Base-by-base conservation (phyloP, 2,113 vertebrate species). In the Mugil cephalus region DNA sequence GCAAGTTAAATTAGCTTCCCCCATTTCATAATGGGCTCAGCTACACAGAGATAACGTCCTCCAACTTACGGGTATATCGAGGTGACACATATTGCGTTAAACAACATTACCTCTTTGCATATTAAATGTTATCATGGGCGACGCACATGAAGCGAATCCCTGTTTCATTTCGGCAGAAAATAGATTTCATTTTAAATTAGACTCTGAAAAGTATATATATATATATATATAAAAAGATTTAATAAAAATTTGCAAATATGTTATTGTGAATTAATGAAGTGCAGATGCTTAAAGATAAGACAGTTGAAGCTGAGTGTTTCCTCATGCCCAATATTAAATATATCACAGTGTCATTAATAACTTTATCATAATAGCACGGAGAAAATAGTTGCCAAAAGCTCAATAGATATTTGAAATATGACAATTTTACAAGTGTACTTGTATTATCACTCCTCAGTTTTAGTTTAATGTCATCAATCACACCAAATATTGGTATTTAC, bases 1-100 rank as follows among this genome's bases (percentile, higher is more conserved):
- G 62, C 58, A 60, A 74, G 54, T 79, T 64, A 65, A 88, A 89
- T 90, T 82, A 87, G 72, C 81, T 86, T 77, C 51, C n/a, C 24
- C 80, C 52, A 43, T 80, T 89, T 80, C 65, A 80, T 82, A 69
- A 87, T 82, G 66, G 72, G 50, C 70, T 64, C 65, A 74, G 80
- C 82, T 80, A 55, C 70, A 60, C 36, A 77, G 50, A 69, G 76
- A 88, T 86, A 50, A 82, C 54, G 73, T 38, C 39, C 39, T 59
- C 63, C 40, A 10, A 73, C 50, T 55, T 36, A 59, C 24, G 13
- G 46, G 42, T 53, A 17, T 45, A 51, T 17, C 1, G 40, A 74
- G 19, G 34, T 65, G 74, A 64, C 53, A 52, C 71, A 58, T 19
- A 35, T 34, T 63, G 48, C 10, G 45, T 64, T 51, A 70, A 79